Base-by-base conservation (phyloP, 1,140 invertebrate species). In the Conus betulinus region DNA sequence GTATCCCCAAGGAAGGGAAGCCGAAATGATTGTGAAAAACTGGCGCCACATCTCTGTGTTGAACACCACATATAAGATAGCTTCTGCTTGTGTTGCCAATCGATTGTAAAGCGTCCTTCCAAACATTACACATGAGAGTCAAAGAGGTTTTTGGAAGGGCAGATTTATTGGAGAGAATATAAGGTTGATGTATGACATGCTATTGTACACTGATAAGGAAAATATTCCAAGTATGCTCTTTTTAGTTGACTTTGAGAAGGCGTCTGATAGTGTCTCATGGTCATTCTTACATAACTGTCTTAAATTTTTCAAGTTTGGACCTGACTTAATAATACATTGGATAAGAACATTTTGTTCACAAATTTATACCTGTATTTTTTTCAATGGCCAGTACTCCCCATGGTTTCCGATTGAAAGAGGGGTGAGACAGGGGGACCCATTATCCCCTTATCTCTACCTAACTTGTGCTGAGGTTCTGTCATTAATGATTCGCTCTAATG, bases 191-290 rank as follows among this genome's bases (percentile, higher is more conserved):
- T 85, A 76, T 86, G 88, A 89, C 52, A 51, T 89, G 8, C 67
- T 89, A 67, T 13, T 39, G 11, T 63, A 81, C 39, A 84, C 88
- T 67, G 81, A 87, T 53, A 57, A 79, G 71, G 84, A 39, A 39
- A 39, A 39, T 39, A 39, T 39, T 39, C 39, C 39, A 39, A 3
- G 39, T 0, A 20, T 89, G 20, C 76, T 90, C 20, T 39, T 90
- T 10, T 51, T 88, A 17, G 85, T 85, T 23, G 88, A 90, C 39
- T 88, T 89, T 74, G 90, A 67, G 82, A 88, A 83, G 76, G 88
- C 90, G 20, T 89, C 88, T 84, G 88, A 89, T 87, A 83, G 83
- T 57, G 53, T 87, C 10, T 74, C 88, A 0, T 89, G 86, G 76
- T 60, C 60, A 20, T 88, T 90, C 57, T 81, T 90, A 7, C 5